A percentile compares a stretch with the other conserved stretches of the same genome.
phyloP scores from a whole-genome alignment of 2,113 vertebrate species.

The Oncorhynchus tshawytscha region DNA sequence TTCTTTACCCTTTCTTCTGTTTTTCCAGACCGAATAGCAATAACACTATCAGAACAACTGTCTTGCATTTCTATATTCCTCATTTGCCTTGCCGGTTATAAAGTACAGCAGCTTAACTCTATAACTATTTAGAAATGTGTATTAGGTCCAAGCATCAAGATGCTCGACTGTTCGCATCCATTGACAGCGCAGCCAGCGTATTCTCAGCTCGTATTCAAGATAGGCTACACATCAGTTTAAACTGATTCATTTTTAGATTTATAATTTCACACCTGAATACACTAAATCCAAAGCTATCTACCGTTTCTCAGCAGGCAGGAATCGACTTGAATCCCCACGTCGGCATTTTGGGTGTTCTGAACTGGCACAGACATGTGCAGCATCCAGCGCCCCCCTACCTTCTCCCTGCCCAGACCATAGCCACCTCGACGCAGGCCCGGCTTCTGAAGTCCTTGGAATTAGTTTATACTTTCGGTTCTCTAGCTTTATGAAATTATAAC shows the following conservation, averaged over 20 bases:
- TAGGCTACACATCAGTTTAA: neutral
- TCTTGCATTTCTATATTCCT: neutral
- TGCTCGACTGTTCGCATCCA: neutral
- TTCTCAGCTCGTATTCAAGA: neutral
- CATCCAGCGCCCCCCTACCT: constrained; percentile 42
- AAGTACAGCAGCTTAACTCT: constrained; percentile 24
- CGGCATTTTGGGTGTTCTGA: constrained; percentile 30
- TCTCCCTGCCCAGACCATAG: constrained; percentile 19
- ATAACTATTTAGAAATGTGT: neutral
- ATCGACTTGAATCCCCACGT: constrained; percentile 1
- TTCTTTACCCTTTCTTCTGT: constrained; percentile 64
- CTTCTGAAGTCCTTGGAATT: constrained; percentile 68
- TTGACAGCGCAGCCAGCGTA: neutral
- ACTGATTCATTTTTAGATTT: neutral
- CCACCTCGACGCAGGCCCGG: constrained; percentile 25
- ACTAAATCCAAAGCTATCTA: neutral
- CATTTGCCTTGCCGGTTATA: neutral
- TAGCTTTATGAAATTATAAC: constrained; percentile 99
- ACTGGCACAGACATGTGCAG: constrained; percentile 42
- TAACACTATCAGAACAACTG: constrained; percentile 55
- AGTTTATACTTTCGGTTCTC: constrained; percentile 97
- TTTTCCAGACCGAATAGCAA: constrained; percentile 34
- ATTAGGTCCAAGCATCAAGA: neutral
- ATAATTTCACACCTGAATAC: neutral
- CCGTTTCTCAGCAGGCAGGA: neutral